phyloP scores from a whole-genome alignment of 1,140 invertebrate genomes.

The Octopus bimaculoides region DNA sequence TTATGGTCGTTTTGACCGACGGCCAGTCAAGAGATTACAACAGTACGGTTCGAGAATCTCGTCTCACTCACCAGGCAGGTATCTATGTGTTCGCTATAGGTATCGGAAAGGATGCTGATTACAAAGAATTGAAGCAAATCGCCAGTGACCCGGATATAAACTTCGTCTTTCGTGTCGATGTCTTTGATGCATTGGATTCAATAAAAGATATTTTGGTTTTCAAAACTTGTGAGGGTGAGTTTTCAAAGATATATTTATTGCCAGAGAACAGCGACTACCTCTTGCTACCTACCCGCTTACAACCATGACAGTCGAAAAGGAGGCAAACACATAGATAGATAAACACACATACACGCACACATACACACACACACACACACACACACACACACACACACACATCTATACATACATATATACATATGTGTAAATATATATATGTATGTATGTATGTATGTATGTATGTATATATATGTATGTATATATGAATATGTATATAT shows the following conservation, averaged over 20 bases:
- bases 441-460: too few species aligned
- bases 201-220: conserved; percentile 39
- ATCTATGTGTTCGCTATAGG: conserved; percentile 41
- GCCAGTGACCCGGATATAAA: conserved; percentile 31
- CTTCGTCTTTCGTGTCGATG: conserved; percentile 32
- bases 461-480: too few species aligned
- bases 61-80: conserved; percentile 24
- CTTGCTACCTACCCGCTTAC: not conserved
- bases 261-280: not conserved
- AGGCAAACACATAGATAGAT: too few species aligned
- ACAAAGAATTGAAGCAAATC: conserved; percentile 32
- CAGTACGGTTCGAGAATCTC: conserved; percentile 30
- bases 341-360: too few species aligned
- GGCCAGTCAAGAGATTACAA: conserved; percentile 35
- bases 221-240: conserved; percentile 32
- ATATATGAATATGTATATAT: too few species aligned
- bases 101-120: conserved; percentile 32
- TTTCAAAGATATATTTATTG: not conserved
- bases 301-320: too few species aligned
- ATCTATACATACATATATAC: too few species aligned
- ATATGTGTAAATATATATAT: too few species aligned
- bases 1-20: conserved; percentile 40
- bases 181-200: conserved; percentile 36
- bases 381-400: too few species aligned
- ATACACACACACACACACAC: too few species aligned